Base-by-base conservation (phyloP, 2,797 vertebrate genomes). In the Phaenicophaeus curvirostris region DNA sequence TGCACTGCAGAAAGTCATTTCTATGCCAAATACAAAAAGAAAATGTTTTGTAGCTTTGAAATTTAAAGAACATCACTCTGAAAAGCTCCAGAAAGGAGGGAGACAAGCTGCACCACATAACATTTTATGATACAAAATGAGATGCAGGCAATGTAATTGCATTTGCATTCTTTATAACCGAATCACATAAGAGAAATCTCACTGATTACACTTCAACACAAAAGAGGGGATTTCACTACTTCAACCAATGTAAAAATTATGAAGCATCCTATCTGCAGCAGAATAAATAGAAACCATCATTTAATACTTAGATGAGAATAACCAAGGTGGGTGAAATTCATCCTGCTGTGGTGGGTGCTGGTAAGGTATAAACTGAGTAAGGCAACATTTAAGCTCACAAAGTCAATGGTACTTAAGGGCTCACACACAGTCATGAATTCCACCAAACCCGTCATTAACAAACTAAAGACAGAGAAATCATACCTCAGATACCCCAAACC, bases 151-250 rank as follows among this genome's bases (percentile, higher is more conserved):
- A 94, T 66, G 94, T 86, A 97, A 48, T 48, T 48, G 46, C 46
- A 48, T 48, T 48, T 23, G 46, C 46, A 48, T 48, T 48, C 20
- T 21, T 48, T 48, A 20, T 48, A 48, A 48, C 46, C 48, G 46
- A 48, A 48, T 48, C 46, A 48, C 46, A 10, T 48, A 48, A 48
- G 21, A 10, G 46, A 48, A 48, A 97, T 97, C 96, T 95, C 92
- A 61, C 95, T 96, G 96, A 97, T 97, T 97, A 89, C 89, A 33
- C 88, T 98, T 89, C 90, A 95, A 97, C 97, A 97, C 96, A 97
- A 97, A 97, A 92, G 91, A 96, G 88, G 75, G 88, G 93, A 97
- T 97, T 94, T 97, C 94, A 95, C 96, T 96, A 91, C 96, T 97
- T 96, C 94, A 88, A 94, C 87, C 89, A 71, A 81, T 78, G 85